These are phyloP conservation scores for Neoitamus cyanurus DNA, from an alignment of 2,888 invertebrate species.

Conservation along the genomic window DNA sequence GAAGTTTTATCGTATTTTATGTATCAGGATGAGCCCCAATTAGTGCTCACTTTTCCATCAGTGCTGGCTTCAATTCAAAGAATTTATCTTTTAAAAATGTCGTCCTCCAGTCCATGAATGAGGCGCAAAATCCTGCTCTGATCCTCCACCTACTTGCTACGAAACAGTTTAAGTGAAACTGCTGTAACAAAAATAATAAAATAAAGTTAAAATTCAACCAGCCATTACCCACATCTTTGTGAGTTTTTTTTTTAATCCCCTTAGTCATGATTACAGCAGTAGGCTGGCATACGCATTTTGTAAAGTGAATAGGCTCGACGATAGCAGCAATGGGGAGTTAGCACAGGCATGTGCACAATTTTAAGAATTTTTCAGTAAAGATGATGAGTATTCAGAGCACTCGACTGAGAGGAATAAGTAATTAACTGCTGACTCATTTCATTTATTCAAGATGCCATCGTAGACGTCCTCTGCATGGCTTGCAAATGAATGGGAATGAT, in stretches of 20 bases:
- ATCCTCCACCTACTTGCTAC: background rate
- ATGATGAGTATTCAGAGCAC: conserved; percentile 22
- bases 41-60: conserved; percentile 36
- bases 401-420: conserved; percentile 4
- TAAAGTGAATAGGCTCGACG: background rate
- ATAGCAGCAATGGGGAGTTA: background rate
- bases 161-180: conserved; percentile 32
- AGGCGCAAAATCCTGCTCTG: background rate
- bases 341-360: background rate
- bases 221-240: conserved; percentile 2
- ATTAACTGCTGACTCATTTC: conserved; percentile 36
- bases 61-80: conserved; percentile 33
- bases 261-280: background rate
- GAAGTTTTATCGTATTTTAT: conserved; percentile 44
- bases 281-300: background rate
- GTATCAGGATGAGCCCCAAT: conserved; percentile 37
- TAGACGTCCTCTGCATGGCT: background rate
- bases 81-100: conserved; percentile 39
- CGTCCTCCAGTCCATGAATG: conserved; percentile 18
- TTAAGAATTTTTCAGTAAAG: conserved; percentile 30
- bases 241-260: background rate
- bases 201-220: conserved; percentile 7
- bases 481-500: background rate
- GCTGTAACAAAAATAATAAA: conserved; percentile 6
- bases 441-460: conserved; percentile 27